A percentile compares a stretch with the other conserved stretches of the same genome.
phyloP scores from a whole-genome alignment of 1,140 invertebrate species.

The Rhagoletis pomonella region DNA sequence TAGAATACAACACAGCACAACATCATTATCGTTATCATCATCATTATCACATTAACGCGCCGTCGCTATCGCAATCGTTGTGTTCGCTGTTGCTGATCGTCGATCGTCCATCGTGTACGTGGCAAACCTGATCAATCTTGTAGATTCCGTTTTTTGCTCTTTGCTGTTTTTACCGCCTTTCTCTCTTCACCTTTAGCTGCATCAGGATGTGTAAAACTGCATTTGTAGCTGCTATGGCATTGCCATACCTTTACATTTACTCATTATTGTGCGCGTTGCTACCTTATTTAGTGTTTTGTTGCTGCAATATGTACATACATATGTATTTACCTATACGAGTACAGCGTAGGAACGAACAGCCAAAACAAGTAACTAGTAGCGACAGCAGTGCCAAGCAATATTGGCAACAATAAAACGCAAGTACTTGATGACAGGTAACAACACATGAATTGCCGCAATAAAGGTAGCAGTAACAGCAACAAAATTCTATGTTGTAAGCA shows the following conservation, averaged over 20 bases:
- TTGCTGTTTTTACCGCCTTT: neutral
- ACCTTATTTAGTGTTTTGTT: slow-evolving; percentile 15
- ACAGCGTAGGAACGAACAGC: slow-evolving; percentile 13
- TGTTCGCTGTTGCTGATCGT: neutral
- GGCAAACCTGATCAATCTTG: slow-evolving; percentile 49
- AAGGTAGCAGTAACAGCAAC: neutral
- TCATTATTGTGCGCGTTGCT: neutral
- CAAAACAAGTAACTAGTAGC: slow-evolving; percentile 24
- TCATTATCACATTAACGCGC: slow-evolving; percentile 51
- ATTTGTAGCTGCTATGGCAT: neutral
- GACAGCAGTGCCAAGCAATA: neutral
- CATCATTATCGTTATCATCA: slow-evolving; percentile 50
- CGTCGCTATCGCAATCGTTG: slow-evolving; percentile 17
- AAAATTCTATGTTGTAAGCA: neutral
- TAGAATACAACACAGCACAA: neutral
- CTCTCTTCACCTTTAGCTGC: neutral
- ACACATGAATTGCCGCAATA: neutral
- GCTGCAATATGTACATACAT: neutral
- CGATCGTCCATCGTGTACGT: slow-evolving; percentile 10
- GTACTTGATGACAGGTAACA: slow-evolving; percentile 31
- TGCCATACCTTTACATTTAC: neutral
- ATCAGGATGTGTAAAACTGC: slow-evolving; percentile 46
- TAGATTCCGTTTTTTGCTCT: neutral
- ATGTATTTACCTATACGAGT: neutral
- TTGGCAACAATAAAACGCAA: slow-evolving; percentile 37